Evolutionary conservation across 1,140 invertebrate species (phyloP), one percentile per base, ranked within the genome.

Genomic region (Drosophila lowei): DNA sequence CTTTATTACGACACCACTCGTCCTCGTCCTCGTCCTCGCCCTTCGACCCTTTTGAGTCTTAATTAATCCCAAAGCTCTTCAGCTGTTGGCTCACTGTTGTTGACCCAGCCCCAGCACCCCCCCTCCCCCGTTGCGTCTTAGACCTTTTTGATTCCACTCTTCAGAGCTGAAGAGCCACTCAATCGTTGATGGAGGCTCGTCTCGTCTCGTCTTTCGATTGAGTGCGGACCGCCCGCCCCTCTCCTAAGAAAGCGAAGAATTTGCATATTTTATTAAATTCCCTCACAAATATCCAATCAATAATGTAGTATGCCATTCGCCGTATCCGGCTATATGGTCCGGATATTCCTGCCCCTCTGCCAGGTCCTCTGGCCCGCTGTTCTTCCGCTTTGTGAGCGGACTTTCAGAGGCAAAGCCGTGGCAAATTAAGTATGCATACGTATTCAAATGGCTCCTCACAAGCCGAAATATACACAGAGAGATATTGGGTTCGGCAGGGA

Each of bases 221-320:
- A 86, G 67, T 80, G 68, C 65, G 50, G 72, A 25, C 23, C 5
- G 4, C 67, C 59, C 41, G 56, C 47, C 68, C 67, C 56, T 41
- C 56, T 41, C 68, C 56, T 71, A 71, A 66, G 62, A 80, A 79
- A 50, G 66, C 67, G 50, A 63, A 62, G 71, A 83, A 88, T 86
- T 88, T 88, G 67, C 83, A 86, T 86, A 86, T 88, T 88, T 83
- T 86, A 86, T 86, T 88, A 88, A 86, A 86, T 86, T 86, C 78
- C 71, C 83, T 53, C 71, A 88, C 74, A 86, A 86, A 88, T 86
- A 86, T 81, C 83, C 83, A 86, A 86, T 86, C 83, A 86, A 86
- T 86, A 86, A 88, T 88, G 75, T 86, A 86, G 83, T 86, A 77
- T 65, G 65, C 70, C 73, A 67, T 64, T 60, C 68, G 57, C 18